Evolutionary conservation across 2,113 vertebrate genomes (phyloP).

Genomic region (Apaloderma vittatum): DNA sequence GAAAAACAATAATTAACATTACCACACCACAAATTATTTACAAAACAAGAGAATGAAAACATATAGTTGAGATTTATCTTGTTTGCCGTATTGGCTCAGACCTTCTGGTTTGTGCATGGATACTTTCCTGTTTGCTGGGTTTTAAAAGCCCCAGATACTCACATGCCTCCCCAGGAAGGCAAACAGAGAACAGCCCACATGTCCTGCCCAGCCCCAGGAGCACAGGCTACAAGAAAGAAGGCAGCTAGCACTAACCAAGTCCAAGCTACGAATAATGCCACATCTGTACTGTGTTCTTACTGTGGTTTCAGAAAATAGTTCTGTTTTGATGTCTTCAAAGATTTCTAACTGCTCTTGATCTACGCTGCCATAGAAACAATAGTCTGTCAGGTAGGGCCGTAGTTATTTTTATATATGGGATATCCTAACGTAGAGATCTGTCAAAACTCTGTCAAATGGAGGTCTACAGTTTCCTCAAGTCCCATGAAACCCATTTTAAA

Average conservation of each 20-base stretch:
- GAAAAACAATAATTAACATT: neutral
- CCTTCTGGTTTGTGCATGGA: neutral
- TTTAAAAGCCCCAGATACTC: neutral
- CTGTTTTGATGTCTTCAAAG: neutral
- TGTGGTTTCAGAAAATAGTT: conserved; percentile 2
- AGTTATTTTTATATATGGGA: conserved; percentile 28
- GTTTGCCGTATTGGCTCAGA: neutral
- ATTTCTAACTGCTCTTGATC: neutral
- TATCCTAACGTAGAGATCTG: neutral
- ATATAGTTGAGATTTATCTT: rapidly evolving
- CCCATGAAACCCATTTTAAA: neutral
- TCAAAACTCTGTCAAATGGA: neutral
- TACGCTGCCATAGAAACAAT: neutral
- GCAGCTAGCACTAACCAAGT: neutral
- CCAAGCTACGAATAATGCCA: neutral
- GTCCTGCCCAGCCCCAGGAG: neutral
- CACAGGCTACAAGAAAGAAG: neutral
- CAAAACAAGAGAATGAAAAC: neutral
- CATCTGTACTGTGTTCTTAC: neutral
- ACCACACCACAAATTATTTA: neutral
- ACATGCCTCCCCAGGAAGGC: neutral
- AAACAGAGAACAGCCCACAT: neutral
- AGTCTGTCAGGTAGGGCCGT: neutral
- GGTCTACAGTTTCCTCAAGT: neutral
- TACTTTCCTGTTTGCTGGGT: neutral